These are phyloP conservation scores for Leptodactylus fuscus DNA, from an alignment of 2,113 vertebrate genomes.

Conservation along the genomic window DNA sequence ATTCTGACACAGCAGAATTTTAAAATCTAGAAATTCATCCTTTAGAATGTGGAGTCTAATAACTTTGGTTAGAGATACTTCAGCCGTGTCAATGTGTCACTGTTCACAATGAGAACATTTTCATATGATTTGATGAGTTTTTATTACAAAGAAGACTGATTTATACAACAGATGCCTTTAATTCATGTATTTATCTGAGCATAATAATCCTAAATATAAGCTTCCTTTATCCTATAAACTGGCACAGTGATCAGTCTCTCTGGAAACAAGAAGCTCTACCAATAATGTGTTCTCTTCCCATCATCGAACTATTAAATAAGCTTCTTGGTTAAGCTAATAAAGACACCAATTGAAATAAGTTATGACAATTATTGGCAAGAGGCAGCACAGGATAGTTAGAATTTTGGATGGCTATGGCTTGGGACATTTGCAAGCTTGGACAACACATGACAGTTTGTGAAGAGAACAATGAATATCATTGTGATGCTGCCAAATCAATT, in stretches of 20 bases:
- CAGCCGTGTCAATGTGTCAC: too few relatives aligned
- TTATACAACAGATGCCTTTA: not conserved
- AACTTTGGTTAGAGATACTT: too few relatives aligned
- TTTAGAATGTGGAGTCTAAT: too few relatives aligned
- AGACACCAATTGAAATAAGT: slow-evolving; percentile 44
- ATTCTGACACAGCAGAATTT: too few relatives aligned
- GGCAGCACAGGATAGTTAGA: not conserved
- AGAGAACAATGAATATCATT: slow-evolving; percentile 51
- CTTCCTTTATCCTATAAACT: not conserved
- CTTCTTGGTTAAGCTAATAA: slow-evolving; percentile 39
- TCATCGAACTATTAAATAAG: slow-evolving; percentile 19
- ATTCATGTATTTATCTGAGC: not conserved
- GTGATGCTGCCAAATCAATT: slow-evolving; percentile 51
- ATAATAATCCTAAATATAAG: not conserved
- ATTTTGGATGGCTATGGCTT: slow-evolving; percentile 14
- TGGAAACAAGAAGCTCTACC: not conserved
- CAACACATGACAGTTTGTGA: slow-evolving; percentile 48
- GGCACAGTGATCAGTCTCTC: not conserved
- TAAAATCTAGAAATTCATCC: too few relatives aligned
- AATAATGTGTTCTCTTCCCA: slow-evolving; percentile 7
- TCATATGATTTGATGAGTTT: not conserved
- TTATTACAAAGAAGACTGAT: not conserved
- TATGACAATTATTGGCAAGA: slow-evolving; percentile 42
- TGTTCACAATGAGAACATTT: not conserved
- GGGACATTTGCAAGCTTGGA: slow-evolving; percentile 40